Conservation (phyloP, 2,888 invertebrate genomes). For the Nemurella pictetii region DNA sequence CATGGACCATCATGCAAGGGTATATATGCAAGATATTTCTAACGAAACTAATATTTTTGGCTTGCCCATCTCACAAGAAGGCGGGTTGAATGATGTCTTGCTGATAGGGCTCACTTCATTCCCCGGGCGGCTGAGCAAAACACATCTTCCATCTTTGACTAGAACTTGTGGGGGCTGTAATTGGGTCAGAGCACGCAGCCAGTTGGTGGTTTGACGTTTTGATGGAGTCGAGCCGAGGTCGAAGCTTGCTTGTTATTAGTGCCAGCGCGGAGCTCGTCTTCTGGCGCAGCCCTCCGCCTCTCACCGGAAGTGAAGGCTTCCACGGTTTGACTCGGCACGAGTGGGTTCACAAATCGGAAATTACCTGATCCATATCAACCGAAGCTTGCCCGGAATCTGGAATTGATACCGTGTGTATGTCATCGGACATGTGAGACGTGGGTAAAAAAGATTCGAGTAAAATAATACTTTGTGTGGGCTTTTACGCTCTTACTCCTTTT, state of each 20-base stretch:
- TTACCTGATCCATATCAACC: constrained; percentile 11
- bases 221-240: constrained; percentile 40
- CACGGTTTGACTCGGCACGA: background rate
- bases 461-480: background rate
- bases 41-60: background rate
- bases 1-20: too few species aligned
- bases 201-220: constrained; percentile 30
- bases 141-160: background rate
- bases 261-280: constrained; percentile 47
- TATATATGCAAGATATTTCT: background rate
- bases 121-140: too few species aligned
- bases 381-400: background rate
- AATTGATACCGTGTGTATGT: background rate
- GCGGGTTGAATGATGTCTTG: too few species aligned
- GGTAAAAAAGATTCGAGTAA: background rate
- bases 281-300: constrained; percentile 45
- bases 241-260: constrained; percentile 43
- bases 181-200: background rate
- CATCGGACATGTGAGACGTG: background rate
- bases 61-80: too few species aligned
- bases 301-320: constrained; percentile 47
- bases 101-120: background rate
- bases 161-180: background rate
- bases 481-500: background rate
- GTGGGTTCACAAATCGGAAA: background rate